Conservation (phyloP, 2,888 invertebrate genomes). For the Drosophila aldrichi region DNA sequence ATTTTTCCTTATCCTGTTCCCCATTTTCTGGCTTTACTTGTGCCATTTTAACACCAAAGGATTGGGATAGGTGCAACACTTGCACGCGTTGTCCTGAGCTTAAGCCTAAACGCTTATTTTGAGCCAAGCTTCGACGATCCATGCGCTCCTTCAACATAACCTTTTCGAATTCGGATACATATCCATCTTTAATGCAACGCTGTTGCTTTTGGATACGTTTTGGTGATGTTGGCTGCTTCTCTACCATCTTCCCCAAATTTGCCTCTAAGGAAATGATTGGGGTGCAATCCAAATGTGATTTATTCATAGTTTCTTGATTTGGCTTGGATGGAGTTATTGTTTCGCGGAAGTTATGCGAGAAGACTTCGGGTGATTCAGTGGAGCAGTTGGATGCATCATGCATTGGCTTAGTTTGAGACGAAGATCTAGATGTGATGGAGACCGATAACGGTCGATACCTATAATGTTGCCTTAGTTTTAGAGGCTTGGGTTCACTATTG, state of each 20-base stretch:
- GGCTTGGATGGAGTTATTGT: conserved; percentile 9
- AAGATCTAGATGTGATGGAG: conserved; percentile 2
- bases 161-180: conserved; percentile 32
- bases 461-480: conserved; percentile 14
- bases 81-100: conserved; percentile 9
- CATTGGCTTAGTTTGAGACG: not conserved
- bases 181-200: conserved; percentile 41
- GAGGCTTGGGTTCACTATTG: conserved; percentile 1
- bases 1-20: conserved; percentile 7
- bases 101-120: conserved; percentile 49
- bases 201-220: conserved; percentile 1
- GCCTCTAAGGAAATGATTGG: conserved; percentile 7
- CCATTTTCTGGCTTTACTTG: conserved; percentile 18
- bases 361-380: not conserved
- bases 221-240: conserved; percentile 1
- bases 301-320: conserved; percentile 1
- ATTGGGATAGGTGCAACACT: conserved; percentile 30
- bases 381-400: not conserved
- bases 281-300: conserved; percentile 15
- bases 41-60: conserved; percentile 44
- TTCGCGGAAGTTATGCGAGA: conserved; percentile 14
- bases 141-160: conserved; percentile 39
- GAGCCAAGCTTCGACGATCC: conserved; percentile 42
- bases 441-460: conserved; percentile 37
- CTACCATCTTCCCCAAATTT: conserved; percentile 23